Conservation (phyloP, 2,888 invertebrate species). For the Macrosiphum euphorbiae region DNA sequence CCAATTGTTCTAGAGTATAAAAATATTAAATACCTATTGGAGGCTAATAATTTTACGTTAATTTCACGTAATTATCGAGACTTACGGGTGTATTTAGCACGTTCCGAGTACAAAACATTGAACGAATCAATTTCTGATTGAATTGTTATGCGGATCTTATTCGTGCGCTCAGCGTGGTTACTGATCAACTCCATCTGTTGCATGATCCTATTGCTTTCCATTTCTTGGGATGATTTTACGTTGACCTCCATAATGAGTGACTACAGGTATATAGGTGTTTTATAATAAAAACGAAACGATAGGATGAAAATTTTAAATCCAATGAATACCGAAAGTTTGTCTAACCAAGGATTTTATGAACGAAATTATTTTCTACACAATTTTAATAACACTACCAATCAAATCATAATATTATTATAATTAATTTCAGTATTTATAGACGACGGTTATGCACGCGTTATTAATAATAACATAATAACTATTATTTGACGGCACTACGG, state of each 20-base stretch:
- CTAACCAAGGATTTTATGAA: not conserved
- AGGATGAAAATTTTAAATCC: not conserved
- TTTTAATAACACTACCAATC: not conserved
- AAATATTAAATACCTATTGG: not conserved
- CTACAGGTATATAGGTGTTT: not conserved
- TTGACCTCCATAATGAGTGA: conserved; percentile 40
- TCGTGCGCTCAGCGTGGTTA: conserved; percentile 47
- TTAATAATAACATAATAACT: not conserved
- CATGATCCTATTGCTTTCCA: conserved; percentile 53
- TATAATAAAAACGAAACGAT: not conserved
- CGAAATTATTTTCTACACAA: not conserved
- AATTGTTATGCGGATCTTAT: conserved; percentile 56
- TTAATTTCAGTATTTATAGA: not conserved
- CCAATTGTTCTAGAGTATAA: conserved; percentile 43
- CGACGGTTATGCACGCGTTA: not conserved
- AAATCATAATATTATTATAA: not conserved
- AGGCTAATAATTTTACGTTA: not conserved
- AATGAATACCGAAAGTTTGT: not conserved
- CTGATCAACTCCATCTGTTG: conserved; percentile 61
- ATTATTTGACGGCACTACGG: not conserved
- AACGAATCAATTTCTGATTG: conserved; percentile 59
- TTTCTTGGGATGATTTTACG: conserved; percentile 54
- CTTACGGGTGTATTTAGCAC: conserved; percentile 55
- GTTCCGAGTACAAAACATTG: conserved; percentile 55
- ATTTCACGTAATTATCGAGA: not conserved